Conservation (phyloP, 35 echinoderm and acorn worm species). For the Heliocidaris erythrogramma region DNA sequence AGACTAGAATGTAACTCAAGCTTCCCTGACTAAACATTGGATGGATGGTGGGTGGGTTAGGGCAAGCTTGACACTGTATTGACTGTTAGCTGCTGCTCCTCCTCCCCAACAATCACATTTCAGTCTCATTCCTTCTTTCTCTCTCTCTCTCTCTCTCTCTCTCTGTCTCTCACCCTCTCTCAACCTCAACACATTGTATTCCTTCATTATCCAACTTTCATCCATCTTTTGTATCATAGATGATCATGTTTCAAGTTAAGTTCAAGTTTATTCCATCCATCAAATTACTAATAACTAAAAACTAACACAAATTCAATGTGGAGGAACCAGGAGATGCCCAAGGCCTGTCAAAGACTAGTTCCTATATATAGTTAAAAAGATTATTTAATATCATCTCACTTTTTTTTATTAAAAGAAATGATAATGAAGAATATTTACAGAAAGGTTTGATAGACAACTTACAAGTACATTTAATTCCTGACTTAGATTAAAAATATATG, state of each 20-base stretch:
- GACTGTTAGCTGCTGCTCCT: background rate
- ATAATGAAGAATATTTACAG: too few species aligned
- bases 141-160: background rate
- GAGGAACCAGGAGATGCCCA: too few species aligned
- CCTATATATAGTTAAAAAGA: too few species aligned
- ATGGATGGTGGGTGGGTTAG: background rate
- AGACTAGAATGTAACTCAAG: background rate
- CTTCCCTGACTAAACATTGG: slow-evolving; percentile 9
- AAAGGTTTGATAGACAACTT: too few species aligned
- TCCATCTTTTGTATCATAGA: background rate
- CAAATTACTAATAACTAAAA: too few species aligned
- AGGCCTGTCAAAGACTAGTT: too few species aligned
- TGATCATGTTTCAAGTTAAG: background rate
- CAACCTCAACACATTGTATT: background rate
- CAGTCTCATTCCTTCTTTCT: background rate
- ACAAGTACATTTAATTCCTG: too few species aligned
- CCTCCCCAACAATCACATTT: background rate
- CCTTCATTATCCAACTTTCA: background rate
- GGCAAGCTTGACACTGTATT: slow-evolving; percentile 9
- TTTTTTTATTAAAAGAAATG: too few species aligned
- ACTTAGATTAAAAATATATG: too few species aligned
- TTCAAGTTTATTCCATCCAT: too few species aligned
- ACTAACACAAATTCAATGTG: too few species aligned
- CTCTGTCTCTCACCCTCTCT: background rate
- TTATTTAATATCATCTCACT: too few species aligned